phyloP scores from a whole-genome alignment of 2,113 vertebrate species.

The Danionella cerebrum region DNA sequence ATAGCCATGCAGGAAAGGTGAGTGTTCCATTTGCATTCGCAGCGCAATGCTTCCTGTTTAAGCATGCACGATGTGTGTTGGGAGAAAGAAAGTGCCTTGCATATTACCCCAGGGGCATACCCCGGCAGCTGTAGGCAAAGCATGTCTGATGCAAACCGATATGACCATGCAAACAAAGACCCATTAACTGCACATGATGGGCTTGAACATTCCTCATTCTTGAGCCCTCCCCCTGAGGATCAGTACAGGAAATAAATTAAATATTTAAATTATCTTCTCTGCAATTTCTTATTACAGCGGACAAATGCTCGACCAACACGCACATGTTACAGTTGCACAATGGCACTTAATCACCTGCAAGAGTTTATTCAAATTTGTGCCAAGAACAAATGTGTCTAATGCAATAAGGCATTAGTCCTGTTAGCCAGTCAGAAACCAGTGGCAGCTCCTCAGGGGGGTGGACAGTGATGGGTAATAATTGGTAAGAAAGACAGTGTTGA shows the following conservation, averaged over 20 bases:
- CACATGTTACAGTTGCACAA: slow-evolving; percentile 48
- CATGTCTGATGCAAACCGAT: neutral
- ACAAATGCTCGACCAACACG: neutral
- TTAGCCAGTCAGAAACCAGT: slow-evolving; percentile 18
- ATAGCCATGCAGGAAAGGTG: neutral
- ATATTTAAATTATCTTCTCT: slow-evolving; percentile 27
- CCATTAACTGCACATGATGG: slow-evolving; percentile 7
- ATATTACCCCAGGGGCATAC: neutral
- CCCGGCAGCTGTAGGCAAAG: slow-evolving; percentile 15
- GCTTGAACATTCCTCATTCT: neutral
- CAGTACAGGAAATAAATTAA: neutral
- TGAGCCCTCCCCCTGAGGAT: neutral
- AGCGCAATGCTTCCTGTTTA: neutral
- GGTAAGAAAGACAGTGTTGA: slow-evolving; percentile 42
- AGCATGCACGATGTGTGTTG: neutral
- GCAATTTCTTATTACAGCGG: slow-evolving; percentile 4
- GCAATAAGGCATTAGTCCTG: slow-evolving; percentile 47
- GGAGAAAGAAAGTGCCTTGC: neutral
- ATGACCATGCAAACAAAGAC: neutral
- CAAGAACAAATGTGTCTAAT: slow-evolving; percentile 54
- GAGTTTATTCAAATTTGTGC: slow-evolving; percentile 52
- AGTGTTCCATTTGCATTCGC: neutral
- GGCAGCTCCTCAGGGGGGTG: slow-evolving; percentile 44
- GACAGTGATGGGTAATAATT: slow-evolving; percentile 51
- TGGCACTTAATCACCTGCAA: slow-evolving; percentile 44